Conservation (phyloP, 2,797 vertebrate species). For the Podarcis siculus region DNA sequence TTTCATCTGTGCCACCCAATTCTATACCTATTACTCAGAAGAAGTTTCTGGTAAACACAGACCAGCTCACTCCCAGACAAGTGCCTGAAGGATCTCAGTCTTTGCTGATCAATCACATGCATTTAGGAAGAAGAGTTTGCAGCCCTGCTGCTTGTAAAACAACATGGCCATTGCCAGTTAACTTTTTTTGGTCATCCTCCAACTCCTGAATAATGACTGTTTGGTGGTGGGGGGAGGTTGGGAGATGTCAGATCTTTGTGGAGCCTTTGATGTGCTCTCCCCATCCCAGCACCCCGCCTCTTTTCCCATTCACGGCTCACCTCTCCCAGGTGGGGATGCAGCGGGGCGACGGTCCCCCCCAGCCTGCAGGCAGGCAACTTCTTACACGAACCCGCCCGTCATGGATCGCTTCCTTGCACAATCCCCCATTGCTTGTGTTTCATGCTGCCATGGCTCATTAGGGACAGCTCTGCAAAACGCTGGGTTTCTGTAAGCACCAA, state of each 20-base stretch:
- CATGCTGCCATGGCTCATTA: conserved; percentile 18
- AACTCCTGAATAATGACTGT: background rate
- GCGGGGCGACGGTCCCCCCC: background rate
- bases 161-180: too few species aligned
- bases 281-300: conserved; percentile 10
- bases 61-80: background rate
- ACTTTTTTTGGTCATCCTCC: background rate
- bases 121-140: too few species aligned
- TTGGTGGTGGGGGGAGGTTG: background rate
- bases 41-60: background rate
- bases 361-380: conserved; percentile 18
- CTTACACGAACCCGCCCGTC: conserved; percentile 16
- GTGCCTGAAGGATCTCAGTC: background rate
- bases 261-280: conserved; percentile 17
- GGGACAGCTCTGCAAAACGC: conserved; percentile 7
- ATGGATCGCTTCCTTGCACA: conserved; percentile 22
- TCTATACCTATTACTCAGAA: background rate
- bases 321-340: background rate
- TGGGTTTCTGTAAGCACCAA: background rate
- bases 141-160: background rate
- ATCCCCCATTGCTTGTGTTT: background rate
- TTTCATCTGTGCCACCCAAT: too few species aligned
- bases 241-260: background rate
- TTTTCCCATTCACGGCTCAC: conserved; percentile 12
- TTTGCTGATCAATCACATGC: too few species aligned